Conservation (phyloP, 2,797 vertebrate genomes). For the Petrocephalus schoutedeni region DNA sequence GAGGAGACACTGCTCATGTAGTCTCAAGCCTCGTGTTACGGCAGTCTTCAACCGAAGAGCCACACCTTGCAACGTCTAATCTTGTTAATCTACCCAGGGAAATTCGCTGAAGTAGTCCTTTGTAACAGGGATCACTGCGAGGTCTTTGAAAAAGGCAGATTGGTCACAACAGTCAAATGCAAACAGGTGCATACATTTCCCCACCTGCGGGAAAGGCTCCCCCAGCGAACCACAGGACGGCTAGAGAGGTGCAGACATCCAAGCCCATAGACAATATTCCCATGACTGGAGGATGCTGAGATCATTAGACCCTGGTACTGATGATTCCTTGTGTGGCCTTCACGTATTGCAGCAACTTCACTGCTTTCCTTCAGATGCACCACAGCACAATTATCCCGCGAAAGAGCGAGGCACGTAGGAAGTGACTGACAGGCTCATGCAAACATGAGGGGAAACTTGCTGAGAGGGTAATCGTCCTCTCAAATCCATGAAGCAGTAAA, state of each 20-base stretch:
- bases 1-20: neutral
- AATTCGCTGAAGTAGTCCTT: neutral
- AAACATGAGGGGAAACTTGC: neutral
- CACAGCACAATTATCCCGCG: neutral
- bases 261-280: neutral
- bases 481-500: neutral
- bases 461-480: neutral
- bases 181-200: neutral
- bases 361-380: neutral
- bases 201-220: neutral
- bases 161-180: neutral
- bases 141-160: neutral
- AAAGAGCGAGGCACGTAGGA: neutral
- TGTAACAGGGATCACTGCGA: neutral
- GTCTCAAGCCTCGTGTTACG: neutral
- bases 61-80: neutral
- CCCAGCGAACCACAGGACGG: neutral
- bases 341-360: neutral
- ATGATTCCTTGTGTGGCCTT: neutral
- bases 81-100: neutral
- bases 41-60: neutral
- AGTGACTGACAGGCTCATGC: neutral
- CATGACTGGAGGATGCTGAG: neutral
- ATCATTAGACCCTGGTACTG: neutral
- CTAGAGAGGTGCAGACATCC: neutral